Evolutionary conservation across 2,888 invertebrate genomes (phyloP).

Genomic region (Sabatieria punctata): DNA sequence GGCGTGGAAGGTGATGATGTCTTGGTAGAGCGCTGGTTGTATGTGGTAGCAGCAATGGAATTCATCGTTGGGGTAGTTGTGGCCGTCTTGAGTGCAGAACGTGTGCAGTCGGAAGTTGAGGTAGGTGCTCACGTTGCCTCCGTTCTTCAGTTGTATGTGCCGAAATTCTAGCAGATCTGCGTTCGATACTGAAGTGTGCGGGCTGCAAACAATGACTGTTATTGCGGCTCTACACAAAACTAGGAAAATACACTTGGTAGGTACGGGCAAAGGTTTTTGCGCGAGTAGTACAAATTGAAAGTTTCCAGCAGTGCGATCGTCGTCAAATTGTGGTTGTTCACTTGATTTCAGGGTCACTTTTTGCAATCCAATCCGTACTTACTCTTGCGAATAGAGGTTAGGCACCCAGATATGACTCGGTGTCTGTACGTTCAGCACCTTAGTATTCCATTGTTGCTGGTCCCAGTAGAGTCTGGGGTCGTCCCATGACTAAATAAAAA

Average conservation of each 20-base stretch:
- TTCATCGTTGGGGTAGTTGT: constrained; percentile 25
- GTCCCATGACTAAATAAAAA: constrained; percentile 11
- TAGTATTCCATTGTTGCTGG: constrained; percentile 20
- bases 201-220: neutral
- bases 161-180: constrained; percentile 1
- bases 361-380: neutral
- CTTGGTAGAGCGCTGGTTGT: constrained; percentile 21
- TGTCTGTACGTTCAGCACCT: constrained; percentile 23
- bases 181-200: neutral
- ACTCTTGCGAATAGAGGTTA: constrained; percentile 21
- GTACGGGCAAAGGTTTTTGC: neutral
- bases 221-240: neutral
- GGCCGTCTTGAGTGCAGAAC: constrained; percentile 29
- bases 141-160: constrained; percentile 6
- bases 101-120: constrained; percentile 26
- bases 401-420: constrained; percentile 27
- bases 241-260: neutral
- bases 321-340: neutral
- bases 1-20: constrained; percentile 22
- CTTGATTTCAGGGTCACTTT: neutral
- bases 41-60: constrained; percentile 28
- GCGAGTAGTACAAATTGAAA: no score
- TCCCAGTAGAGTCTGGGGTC: constrained; percentile 19
- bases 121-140: constrained; percentile 25
- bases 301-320: no score